Conservation (phyloP, 2,113 vertebrate genomes). For the Pandion haliaetus region DNA sequence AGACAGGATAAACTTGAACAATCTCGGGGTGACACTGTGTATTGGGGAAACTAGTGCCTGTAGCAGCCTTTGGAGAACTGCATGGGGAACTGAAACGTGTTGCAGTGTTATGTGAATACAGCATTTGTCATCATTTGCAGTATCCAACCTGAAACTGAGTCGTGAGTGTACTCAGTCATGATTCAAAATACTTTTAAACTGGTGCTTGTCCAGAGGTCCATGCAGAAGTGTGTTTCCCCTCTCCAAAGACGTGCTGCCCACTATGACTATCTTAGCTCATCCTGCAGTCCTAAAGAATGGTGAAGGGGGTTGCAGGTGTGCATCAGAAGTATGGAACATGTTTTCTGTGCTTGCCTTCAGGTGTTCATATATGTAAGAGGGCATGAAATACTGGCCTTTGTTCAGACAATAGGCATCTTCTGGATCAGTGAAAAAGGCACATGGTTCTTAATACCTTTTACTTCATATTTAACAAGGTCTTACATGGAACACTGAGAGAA, state of each 20-base stretch:
- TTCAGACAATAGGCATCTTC: not conserved
- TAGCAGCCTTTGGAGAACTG: not conserved
- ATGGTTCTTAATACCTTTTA: not conserved
- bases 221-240: not conserved
- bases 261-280: not conserved
- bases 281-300: not conserved
- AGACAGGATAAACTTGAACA: not conserved
- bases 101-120: not conserved
- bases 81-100: not conserved
- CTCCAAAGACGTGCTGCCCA: not conserved
- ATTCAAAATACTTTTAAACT: not conserved
- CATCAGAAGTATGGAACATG: rapidly evolving
- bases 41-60: not conserved
- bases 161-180: not conserved
- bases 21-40: not conserved
- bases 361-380: not conserved
- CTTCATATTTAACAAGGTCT: not conserved
- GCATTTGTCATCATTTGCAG: not conserved
- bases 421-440: not conserved
- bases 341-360: not conserved
- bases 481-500: not conserved
- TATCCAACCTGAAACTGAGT: not conserved
- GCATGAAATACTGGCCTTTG: not conserved
- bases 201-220: not conserved
- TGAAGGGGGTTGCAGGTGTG: not conserved